Base-by-base conservation (phyloP, 2,888 invertebrate genomes). In the Tiliacea citrago region DNA sequence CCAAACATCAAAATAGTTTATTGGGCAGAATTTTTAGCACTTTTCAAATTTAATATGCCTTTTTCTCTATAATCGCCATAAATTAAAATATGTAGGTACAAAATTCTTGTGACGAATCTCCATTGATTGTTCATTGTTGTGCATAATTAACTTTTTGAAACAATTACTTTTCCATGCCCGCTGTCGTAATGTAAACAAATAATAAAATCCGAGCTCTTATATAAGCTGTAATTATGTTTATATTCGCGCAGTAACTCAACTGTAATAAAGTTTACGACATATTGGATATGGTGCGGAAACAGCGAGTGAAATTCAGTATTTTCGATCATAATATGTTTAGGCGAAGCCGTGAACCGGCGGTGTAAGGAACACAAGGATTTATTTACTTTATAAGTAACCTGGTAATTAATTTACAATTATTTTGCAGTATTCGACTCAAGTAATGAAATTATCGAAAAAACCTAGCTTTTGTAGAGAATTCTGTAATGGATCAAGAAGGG, bases 211-310 rank as follows among this genome's bases (percentile, higher is more conserved):
- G 21, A 57, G n/a, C 12, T 24, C 39, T 77, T 79, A 77, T 68
- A 75, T 73, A 75, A 79, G 71, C 53, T 60, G 39, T 68, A 75
- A 86, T 75, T 77, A 80, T 85, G 73, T 87, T 86, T 74, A 78
- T 74, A 85, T 84, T 86, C 66, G 61, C 79, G 76, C 63, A 83
- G 78, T 81, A 79, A 79, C 73, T 76, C 68, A 61, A 70, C 53
- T 72, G 79, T 79, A 80, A 87, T 89, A 90, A 91, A 86, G 67
- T 92, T 91, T 88, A 92, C 88, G 90, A 89, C 87, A 69, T 83
- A 88, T 88, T 84, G 88, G 75, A 87, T 87, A 53, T 70, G 62
- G 77, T 81, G 79, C 82, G 74, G 35, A 62, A 77, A 79, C 68
- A 70, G 6, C 75, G 42, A 57, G 42, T 21, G 39, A 45, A 49